phyloP scores from a whole-genome alignment of 2,888 invertebrate genomes.

The Harpalus rufipes region DNA sequence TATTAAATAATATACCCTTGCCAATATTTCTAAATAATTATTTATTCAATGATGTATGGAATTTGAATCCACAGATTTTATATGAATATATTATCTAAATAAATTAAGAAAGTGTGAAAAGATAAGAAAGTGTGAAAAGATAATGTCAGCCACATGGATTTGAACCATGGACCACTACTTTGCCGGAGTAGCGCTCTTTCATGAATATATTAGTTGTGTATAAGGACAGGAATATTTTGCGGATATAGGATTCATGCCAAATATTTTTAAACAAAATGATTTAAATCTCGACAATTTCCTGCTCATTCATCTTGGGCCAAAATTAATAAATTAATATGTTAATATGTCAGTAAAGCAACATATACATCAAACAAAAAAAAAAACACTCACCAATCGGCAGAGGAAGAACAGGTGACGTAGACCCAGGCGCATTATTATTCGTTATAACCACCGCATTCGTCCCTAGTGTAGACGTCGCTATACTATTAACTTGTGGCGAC shows the following conservation, averaged over 20 bases:
- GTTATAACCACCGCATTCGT: slow-evolving; percentile 72
- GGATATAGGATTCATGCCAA: not conserved
- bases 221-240: no score
- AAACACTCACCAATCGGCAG: slow-evolving; percentile 82
- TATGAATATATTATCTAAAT: no score
- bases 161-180: no score
- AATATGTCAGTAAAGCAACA: slow-evolving; percentile 44
- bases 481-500: slow-evolving; percentile 70
- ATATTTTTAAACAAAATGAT: not conserved
- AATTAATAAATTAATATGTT: slow-evolving; percentile 41
- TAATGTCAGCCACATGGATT: no score
- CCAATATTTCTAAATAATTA: no score
- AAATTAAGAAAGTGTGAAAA: no score
- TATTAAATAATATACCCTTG: no score
- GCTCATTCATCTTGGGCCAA: not conserved
- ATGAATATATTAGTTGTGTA: no score
- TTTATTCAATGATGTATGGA: no score
- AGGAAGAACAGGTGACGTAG: slow-evolving; percentile 80
- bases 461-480: slow-evolving; percentile 50
- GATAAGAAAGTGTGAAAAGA: no score
- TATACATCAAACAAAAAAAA: slow-evolving; percentile 16
- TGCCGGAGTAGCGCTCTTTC: no score
- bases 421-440: slow-evolving; percentile 70
- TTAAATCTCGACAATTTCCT: not conserved
- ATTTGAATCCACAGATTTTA: no score